Evolutionary conservation across 1,140 invertebrate genomes (phyloP).

Genomic region (Trissolcus basalis): DNA sequence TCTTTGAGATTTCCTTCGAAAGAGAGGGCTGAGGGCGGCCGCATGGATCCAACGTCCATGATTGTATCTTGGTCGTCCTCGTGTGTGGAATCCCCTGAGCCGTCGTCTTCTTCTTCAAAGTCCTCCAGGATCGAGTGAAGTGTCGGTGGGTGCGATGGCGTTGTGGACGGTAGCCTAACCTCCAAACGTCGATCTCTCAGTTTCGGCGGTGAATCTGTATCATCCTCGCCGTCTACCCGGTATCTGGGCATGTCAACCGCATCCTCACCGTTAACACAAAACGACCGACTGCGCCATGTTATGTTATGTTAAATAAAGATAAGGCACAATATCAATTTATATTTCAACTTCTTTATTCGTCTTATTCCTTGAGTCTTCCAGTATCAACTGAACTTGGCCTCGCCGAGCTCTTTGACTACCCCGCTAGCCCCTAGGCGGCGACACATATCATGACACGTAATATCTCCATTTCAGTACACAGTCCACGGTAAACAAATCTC

Average conservation of each 20-base stretch:
- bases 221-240: not conserved
- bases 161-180: not conserved
- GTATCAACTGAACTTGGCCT: not conserved
- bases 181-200: not conserved
- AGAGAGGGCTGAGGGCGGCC: slow-evolving; percentile 9
- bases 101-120: not conserved
- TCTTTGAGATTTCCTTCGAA: slow-evolving; percentile 51
- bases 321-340: too few relatives aligned
- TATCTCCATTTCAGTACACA: too few relatives aligned
- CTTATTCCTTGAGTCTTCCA: too few relatives aligned
- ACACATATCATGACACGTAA: too few relatives aligned
- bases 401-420: too few relatives aligned
- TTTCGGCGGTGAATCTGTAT: not conserved
- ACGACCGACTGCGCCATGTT: slow-evolving; percentile 10
- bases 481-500: too few relatives aligned
- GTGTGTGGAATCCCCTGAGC: not conserved
- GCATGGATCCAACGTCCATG: slow-evolving; percentile 16
- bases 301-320: not conserved
- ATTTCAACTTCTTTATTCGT: not conserved
- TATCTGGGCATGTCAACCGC: not conserved
- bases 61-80: not conserved
- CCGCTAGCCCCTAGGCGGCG: too few relatives aligned
- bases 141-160: not conserved
- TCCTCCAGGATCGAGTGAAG: not conserved
- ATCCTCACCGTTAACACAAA: not conserved